phyloP scores from a whole-genome alignment of 2,888 invertebrate species.

The Cancer borealis region DNA sequence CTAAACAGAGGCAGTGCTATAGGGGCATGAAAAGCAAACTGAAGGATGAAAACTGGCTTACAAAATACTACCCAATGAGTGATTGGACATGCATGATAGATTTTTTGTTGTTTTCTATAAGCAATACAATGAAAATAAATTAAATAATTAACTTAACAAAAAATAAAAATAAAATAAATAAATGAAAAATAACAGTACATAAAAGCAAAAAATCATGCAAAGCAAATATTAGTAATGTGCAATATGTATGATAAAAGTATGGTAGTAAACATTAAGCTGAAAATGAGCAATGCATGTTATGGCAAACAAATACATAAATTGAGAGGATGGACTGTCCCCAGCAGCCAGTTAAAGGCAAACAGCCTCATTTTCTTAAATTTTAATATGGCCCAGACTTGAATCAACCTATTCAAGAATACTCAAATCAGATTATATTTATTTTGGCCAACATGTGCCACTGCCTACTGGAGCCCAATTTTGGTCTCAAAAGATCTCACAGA shows the following conservation, averaged over 20 bases:
- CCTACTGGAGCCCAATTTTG: background rate
- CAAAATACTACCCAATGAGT: background rate
- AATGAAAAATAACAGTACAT: background rate
- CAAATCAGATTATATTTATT: background rate
- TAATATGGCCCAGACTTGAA: background rate
- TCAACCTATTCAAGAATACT: background rate
- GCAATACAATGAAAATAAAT: background rate
- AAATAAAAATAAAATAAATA: background rate
- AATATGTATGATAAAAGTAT: background rate
- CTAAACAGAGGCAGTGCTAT: background rate
- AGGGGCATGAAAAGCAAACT: background rate
- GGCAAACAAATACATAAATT: background rate
- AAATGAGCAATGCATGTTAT: background rate
- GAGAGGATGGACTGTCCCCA: conserved; percentile 15
- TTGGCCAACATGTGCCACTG: background rate
- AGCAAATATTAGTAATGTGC: conserved; percentile 26
- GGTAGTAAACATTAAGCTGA: background rate
- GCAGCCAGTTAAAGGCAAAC: background rate
- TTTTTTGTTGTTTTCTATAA: background rate
- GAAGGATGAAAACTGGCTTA: background rate
- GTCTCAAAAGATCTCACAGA: background rate
- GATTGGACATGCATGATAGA: background rate
- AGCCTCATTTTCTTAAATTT: background rate
- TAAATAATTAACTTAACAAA: background rate
- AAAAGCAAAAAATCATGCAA: background rate